These are phyloP conservation scores for Octodon degus DNA, from an alignment of 2,113 vertebrate genomes.

Conservation along the genomic window DNA sequence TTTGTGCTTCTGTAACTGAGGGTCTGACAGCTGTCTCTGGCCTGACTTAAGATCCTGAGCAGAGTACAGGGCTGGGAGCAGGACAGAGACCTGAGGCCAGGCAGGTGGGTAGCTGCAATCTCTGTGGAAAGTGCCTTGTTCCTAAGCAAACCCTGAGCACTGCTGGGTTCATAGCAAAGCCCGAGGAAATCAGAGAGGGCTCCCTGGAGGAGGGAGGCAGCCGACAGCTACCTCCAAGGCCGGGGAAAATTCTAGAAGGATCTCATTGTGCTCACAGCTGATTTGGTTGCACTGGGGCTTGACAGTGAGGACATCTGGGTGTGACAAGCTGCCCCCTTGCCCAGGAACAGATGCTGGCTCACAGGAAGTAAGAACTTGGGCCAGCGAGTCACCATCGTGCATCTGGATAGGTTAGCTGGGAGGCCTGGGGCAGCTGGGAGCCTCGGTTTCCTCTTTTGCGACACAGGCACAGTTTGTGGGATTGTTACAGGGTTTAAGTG, in stretches of 20 bases:
- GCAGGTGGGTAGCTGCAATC: neutral
- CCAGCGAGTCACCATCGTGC: neutral
- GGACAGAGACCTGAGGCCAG: neutral
- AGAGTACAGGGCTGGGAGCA: neutral
- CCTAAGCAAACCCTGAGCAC: neutral
- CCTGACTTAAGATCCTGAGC: neutral
- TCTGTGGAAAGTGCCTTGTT: neutral
- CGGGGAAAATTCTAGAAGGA: neutral
- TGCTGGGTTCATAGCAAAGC: neutral
- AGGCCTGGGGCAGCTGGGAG: neutral
- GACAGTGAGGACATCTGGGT: rapidly evolving
- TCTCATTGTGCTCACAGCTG: neutral
- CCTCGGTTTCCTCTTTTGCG: neutral
- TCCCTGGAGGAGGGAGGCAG: neutral
- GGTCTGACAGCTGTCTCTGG: neutral
- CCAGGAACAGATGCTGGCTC: neutral
- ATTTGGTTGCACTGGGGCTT: neutral
- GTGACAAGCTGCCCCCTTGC: neutral
- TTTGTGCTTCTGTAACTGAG: neutral
- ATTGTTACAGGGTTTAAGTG: neutral
- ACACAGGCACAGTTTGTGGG: neutral
- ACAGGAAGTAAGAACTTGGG: neutral
- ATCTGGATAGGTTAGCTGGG: neutral
- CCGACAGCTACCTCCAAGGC: neutral
- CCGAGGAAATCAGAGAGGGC: neutral